Evolutionary conservation across 2,113 vertebrate species (phyloP), one percentile per base, ranked within the genome.

Genomic region (Channa maculata): DNA sequence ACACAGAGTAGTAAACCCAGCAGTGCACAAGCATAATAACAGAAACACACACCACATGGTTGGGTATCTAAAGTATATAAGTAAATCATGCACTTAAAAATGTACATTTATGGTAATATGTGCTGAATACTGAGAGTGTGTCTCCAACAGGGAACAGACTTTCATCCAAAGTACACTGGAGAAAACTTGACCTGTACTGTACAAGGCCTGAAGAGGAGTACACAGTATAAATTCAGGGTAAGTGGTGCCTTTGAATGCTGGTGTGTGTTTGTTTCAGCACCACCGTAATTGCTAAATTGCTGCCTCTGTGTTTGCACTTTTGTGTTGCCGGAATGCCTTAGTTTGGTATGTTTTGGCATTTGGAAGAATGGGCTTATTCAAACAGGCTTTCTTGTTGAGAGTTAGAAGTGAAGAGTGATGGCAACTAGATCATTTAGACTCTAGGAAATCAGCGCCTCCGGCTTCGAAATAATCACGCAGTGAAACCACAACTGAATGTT

Each of bases 141-240:
- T 73, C 46, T 51, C 51, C 61, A 37, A 63, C 89, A 99, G 98
- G 96, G 96, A 91, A 95, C 93, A 6, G 94, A 96, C 91, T 99
- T 99, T 95, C 96, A 98, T 87, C 93, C 95, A 64, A 96, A 96
- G 93, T 99, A 99, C 96, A 98, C 96, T 95, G 98, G 97, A 96
- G 96, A 97, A 90, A 97, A 98, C 90, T 92, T 97, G 93, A 96
- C 94, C 88, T 97, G 96, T 95, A 98, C 96, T 94, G 97, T 99
- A 94, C 97, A 97, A 91, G 96, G 96, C 89, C 96, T 99, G 91
- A 96, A 95, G 94, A 97, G 97, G 93, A 99, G 96, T 92, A 97
- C 97, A 51, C 97, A 97, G 93, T 99, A 99, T 95, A 98, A 97
- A 95, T 99, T 99, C 95, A 97, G 97, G 96, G 97, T 99, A 92